phyloP scores from a whole-genome alignment of 2,888 invertebrate species.

The Branchipolynoe longqiensis region DNA sequence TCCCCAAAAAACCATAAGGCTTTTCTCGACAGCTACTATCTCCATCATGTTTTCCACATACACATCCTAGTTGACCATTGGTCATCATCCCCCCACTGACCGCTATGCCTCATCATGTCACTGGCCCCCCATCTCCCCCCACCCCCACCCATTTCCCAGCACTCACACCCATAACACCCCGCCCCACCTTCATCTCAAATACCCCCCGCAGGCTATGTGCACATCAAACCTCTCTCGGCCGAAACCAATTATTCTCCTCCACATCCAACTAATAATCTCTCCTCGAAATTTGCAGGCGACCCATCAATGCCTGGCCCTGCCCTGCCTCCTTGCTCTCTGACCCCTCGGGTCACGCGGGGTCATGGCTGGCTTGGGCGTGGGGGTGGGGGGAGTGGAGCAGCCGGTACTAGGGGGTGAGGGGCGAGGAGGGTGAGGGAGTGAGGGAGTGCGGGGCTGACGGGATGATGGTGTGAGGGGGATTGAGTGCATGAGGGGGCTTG shows the following conservation, averaged over 20 bases:
- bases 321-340: slow-evolving; percentile 3
- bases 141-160: neutral
- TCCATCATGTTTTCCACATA: slow-evolving; percentile 5
- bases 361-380: too few species aligned
- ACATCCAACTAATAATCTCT: slow-evolving; percentile 42
- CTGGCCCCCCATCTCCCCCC: slow-evolving; percentile 1
- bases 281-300: slow-evolving; percentile 39
- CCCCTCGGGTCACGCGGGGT: neutral
- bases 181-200: too few species aligned
- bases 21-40: neutral
- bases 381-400: too few species aligned
- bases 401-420: too few species aligned
- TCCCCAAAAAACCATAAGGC: too few species aligned
- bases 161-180: neutral
- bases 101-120: slow-evolving; percentile 21
- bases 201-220: slow-evolving; percentile 15
- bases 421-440: too few species aligned
- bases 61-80: neutral
- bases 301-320: slow-evolving; percentile 22
- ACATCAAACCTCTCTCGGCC: slow-evolving; percentile 29
- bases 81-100: slow-evolving; percentile 35
- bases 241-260: slow-evolving; percentile 34
- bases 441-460: too few species aligned
- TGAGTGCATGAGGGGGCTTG: too few species aligned
- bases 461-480: too few species aligned